Percentiles rank a stretch among this genome's conserved stretches.
phyloP scores from a whole-genome alignment of 2,113 vertebrate genomes.

The Leucopsar rothschildi region DNA sequence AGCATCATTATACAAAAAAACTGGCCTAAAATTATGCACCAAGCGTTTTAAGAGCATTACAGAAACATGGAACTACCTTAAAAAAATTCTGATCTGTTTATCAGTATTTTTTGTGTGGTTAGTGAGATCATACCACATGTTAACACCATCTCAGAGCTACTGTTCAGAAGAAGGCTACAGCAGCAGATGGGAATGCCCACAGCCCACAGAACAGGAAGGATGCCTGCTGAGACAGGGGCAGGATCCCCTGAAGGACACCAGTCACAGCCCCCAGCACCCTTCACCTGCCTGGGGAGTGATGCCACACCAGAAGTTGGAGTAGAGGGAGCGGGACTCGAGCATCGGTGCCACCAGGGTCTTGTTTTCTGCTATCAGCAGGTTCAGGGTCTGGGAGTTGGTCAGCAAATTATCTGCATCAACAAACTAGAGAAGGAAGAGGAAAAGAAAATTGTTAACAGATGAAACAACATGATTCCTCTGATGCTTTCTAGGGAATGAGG shows the following conservation, averaged over 20 bases:
- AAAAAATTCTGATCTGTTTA: background rate
- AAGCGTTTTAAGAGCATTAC: background rate
- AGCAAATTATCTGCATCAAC: slow-evolving; percentile 92
- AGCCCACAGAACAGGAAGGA: background rate
- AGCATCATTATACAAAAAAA: background rate
- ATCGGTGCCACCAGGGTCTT: slow-evolving; percentile 90
- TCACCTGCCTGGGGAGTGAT: slow-evolving; percentile 91
- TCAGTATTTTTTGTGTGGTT: background rate
- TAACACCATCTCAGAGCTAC: background rate
- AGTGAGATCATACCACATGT: background rate
- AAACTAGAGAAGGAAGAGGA: slow-evolving; percentile 74
- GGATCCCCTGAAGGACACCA: background rate
- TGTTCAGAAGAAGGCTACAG: background rate
- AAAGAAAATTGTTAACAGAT: background rate
- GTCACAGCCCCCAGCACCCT: background rate
- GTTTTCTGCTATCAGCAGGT: slow-evolving; percentile 92
- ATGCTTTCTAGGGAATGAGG: background rate
- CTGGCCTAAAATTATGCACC: background rate
- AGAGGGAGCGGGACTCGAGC: slow-evolving; percentile 92
- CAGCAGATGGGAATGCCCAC: background rate
- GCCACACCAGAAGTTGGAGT: slow-evolving; percentile 99
- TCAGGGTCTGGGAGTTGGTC: slow-evolving; percentile 87
- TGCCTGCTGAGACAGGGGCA: background rate
- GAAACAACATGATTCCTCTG: background rate
- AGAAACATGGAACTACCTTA: background rate